Conservation (phyloP, 2,797 vertebrate genomes). For the Amphiprion clarkii region DNA sequence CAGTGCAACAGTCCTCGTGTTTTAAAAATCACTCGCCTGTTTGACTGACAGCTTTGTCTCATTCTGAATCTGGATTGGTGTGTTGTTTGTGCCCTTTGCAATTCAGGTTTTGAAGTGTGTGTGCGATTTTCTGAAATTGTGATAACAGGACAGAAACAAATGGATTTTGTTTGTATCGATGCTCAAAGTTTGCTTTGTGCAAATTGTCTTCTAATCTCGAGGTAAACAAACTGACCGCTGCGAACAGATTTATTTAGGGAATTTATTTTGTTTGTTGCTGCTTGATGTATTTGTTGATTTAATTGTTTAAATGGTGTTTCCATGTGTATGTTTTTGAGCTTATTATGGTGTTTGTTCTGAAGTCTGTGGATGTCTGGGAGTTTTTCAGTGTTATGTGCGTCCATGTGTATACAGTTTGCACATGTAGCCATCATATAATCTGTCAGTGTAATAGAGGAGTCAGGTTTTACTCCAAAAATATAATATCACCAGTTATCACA, state of each 20-base stretch:
- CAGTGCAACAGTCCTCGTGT: background rate
- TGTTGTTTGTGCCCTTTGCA: background rate
- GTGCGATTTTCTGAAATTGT: background rate
- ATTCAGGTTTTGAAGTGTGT: background rate
- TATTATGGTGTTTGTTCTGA: background rate
- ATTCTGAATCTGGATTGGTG: background rate
- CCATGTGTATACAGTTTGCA: background rate
- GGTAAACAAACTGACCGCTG: background rate
- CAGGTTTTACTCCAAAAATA: constrained; percentile 68
- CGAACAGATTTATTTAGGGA: constrained; percentile 1
- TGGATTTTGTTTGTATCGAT: background rate
- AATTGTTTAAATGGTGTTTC: background rate
- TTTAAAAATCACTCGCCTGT: background rate
- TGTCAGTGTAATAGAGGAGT: constrained; percentile 44
- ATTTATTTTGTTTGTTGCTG: background rate
- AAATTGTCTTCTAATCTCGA: constrained; percentile 3
- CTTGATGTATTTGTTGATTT: constrained; percentile 5
- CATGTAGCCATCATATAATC: constrained; percentile 9
- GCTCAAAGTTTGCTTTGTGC: background rate
- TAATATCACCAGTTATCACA: constrained; percentile 38
- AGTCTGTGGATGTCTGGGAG: background rate
- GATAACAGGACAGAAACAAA: constrained; percentile 24
- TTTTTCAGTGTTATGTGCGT: background rate
- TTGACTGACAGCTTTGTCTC: constrained; percentile 20
- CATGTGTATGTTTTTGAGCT: background rate